A percentile compares a stretch with the other conserved stretches of the same genome.
These are phyloP conservation scores for Xestia xanthographa DNA, from an alignment of 2,888 invertebrate species.

Conservation along the genomic window DNA sequence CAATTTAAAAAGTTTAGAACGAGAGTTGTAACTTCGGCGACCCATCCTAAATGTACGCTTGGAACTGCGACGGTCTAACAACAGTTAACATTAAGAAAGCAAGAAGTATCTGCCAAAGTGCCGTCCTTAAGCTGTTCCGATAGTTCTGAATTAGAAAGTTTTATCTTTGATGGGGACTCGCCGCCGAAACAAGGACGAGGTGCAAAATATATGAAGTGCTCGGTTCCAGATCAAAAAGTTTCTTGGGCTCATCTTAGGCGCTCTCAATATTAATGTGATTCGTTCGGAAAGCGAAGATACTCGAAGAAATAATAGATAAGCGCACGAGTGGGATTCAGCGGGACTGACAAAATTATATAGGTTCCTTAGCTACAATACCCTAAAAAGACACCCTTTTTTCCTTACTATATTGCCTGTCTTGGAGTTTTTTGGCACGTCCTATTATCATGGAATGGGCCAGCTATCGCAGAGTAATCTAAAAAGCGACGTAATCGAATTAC, in stretches of 20 bases:
- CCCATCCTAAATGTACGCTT: slow-evolving; percentile 69
- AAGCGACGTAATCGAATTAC: slow-evolving; percentile 55
- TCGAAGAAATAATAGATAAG: slow-evolving; percentile 44
- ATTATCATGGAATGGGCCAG: slow-evolving; percentile 54
- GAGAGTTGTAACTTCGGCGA: slow-evolving; percentile 70
- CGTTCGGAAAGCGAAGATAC: slow-evolving; percentile 1
- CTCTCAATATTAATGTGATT: slow-evolving; percentile 38
- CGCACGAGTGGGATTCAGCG: slow-evolving; percentile 10
- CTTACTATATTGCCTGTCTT: slow-evolving; percentile 35
- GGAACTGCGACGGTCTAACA: slow-evolving; percentile 62
- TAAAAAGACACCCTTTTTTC: slow-evolving; percentile 45
- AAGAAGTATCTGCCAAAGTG: slow-evolving; percentile 54
- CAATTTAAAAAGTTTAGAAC: slow-evolving; percentile 83
- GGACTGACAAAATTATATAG: slow-evolving; percentile 27
- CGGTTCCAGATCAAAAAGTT: slow-evolving; percentile 32
- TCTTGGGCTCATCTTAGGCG: slow-evolving; percentile 5
- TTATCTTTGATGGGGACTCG: slow-evolving; percentile 53
- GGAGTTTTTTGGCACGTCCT: slow-evolving; percentile 41
- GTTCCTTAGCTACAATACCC: slow-evolving; percentile 23
- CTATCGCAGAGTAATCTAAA: slow-evolving; percentile 52
- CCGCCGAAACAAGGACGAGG: slow-evolving; percentile 28
- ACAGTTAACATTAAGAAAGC: slow-evolving; percentile 65
- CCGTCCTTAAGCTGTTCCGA: slow-evolving; percentile 60
- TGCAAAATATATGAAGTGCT: slow-evolving; percentile 41
- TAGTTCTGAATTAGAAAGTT: slow-evolving; percentile 62